Evolutionary conservation across 1,140 invertebrate species (phyloP), one percentile per base, ranked within the genome.

Genomic region (Drosophila obscura): DNA sequence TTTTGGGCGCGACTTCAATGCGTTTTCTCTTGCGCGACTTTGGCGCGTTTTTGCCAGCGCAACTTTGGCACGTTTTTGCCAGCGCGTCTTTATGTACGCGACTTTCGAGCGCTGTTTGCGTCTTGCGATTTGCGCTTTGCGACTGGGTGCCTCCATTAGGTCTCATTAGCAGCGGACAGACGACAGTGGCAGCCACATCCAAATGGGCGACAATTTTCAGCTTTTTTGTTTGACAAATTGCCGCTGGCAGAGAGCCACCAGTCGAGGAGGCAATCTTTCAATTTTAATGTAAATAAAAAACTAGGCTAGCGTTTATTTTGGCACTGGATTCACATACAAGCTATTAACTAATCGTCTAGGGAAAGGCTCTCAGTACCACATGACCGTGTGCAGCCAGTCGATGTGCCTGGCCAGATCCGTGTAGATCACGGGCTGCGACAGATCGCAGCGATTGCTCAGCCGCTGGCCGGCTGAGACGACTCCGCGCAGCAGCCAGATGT

Each of bases 361-460:
- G 35, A 5, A 39, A 39, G 4, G 4, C 35, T 1, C 31, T 56
- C 41, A 81, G 15, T 72, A 45, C 72, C 76, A 80, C 16, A 85
- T 69, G 22, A 67, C 67, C 35, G 49, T 13, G 1, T 69, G 63
- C 35, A 92, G 51, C 91, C 91, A 92, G 7, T 49, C 67, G 13
- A 77, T 66, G 55, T 91, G 90, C 64, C 76, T 77, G 13, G 82
- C 81, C 35, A 87, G 61, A 81, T 92, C 91, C 2, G 78, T 80
- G 26, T 91, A 92, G 24, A 92, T 81, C 11, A 91, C 80, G 16
- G 90, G 91, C 59, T 91, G 60, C n/a, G 68, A 57, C n/a, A 90
- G 65, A 67, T 91, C 77, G 43, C 91, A 92, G 2, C 52, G 45
- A 53, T 60, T 58, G 16, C 57, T 15, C 15, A 56, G 39, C 19